phyloP scores from a whole-genome alignment of 2,797 vertebrate species.

The Hirundo rustica region DNA sequence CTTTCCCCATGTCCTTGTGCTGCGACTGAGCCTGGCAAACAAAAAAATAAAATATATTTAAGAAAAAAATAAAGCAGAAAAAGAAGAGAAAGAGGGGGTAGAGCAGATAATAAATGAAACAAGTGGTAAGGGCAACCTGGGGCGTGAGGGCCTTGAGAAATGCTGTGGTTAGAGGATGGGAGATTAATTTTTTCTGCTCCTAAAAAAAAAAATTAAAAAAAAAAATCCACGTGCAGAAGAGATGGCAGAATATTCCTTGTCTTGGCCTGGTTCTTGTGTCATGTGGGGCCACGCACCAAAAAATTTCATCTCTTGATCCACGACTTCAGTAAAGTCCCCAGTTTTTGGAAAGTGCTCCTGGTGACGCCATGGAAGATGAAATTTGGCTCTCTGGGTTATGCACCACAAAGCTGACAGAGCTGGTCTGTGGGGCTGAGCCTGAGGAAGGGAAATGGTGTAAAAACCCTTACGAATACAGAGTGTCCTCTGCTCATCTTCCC shows the following conservation, averaged over 20 bases:
- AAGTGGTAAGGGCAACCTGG: not conserved
- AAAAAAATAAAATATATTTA: conserved; percentile 39
- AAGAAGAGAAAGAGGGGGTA: not conserved
- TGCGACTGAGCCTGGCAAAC: conserved; percentile 69
- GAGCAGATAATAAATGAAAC: conserved; percentile 34
- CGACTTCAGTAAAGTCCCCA: not conserved
- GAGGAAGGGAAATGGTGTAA: not conserved
- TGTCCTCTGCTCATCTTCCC: not conserved
- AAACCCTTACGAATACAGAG: not conserved
- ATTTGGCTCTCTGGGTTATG: not conserved
- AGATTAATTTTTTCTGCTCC: not conserved
- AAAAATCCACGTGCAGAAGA: not conserved
- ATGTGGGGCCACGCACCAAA: not conserved
- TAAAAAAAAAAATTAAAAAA: not conserved
- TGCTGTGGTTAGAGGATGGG: not conserved
- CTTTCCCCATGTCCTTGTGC: conserved; percentile 78
- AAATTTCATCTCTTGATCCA: not conserved
- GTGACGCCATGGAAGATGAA: not conserved
- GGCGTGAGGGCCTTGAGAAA: not conserved
- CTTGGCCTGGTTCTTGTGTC: not conserved
- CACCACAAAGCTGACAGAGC: not conserved
- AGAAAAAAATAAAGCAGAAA: not conserved
- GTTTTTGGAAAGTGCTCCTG: not conserved
- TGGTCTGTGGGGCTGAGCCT: not conserved
- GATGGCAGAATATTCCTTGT: not conserved